Base-by-base conservation (phyloP, 1,140 invertebrate species). In the Sycophila sp. region DNA sequence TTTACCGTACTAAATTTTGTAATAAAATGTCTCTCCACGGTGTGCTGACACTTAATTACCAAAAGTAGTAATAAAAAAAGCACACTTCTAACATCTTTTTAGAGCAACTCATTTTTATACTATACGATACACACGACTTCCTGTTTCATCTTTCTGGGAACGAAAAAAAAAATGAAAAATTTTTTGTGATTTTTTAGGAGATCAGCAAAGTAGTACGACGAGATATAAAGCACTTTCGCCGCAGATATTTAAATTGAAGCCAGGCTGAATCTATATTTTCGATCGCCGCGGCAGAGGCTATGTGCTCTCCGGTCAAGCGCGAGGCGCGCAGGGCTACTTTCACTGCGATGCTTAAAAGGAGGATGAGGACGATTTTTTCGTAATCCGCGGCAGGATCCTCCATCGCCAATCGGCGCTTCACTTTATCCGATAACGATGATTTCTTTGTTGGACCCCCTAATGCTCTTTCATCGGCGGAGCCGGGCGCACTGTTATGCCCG, bases 151-250 rank as follows among this genome's bases (percentile, higher is more conserved):
- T n/a, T n/a, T n/a, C n/a, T n/a, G n/a, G n/a, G n/a, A n/a, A 17
- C 45, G 30, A 2, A 36, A 22, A 63, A 63, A 22, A 13, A 34
- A 63, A 17, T 22, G 17, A 49, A 32, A 47, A 34, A 60, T 22
- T 26, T 59, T 59, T 40, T 6, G 34, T 59, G 10, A 5, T 40
- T 5, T 40, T 2, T 5, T 11, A 60, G 36, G 17, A 36, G n/a
- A 15, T n/a, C 19, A 24, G 42, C 4, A 32, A 45, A n/a, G 40
- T 19, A 45, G 2, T 11, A 62, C 26, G 40, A 45, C 42, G 30
- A 42, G 28, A 42, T 56, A n/a, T 59, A 56, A 30, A 63, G 40
- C 22, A 63, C 68, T 70, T 70, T 70, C 68, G 49, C 68, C 59
- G 19, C 17, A 38, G 51, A 64, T 56, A 70, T 70, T 56, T 36